A percentile compares a stretch with the other conserved stretches of the same genome.
These are phyloP conservation scores for Damaliscus lunatus DNA, from an alignment of 2,113 vertebrate species.

Conservation along the genomic window DNA sequence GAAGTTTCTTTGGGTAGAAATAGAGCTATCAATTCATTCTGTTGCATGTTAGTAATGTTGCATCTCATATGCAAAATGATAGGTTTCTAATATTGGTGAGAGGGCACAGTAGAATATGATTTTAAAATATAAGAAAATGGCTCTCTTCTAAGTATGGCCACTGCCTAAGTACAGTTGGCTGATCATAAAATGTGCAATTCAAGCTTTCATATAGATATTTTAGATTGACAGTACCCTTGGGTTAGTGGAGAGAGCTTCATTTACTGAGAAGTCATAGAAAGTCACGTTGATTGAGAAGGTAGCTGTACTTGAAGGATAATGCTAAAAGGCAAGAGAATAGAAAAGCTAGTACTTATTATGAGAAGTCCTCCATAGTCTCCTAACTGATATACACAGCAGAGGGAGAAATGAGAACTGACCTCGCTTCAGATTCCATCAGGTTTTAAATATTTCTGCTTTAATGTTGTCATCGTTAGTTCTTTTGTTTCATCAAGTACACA, in stretches of 20 bases:
- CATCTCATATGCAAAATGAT: constrained; percentile 81
- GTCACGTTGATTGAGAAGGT: constrained; percentile 78
- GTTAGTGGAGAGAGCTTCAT: constrained; percentile 74
- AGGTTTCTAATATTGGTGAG: constrained; percentile 73
- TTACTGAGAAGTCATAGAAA: constrained; percentile 77
- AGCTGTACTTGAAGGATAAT: constrained; percentile 58
- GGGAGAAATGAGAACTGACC: neutral
- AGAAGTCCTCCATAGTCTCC: neutral
- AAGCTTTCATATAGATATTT: constrained; percentile 74
- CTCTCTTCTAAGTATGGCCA: constrained; percentile 74
- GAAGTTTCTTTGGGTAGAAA: constrained; percentile 61
- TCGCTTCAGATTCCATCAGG: constrained; percentile 42
- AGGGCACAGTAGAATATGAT: constrained; percentile 72
- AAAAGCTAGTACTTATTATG: constrained; percentile 44
- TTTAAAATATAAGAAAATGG: constrained; percentile 79
- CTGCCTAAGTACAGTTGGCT: constrained; percentile 75
- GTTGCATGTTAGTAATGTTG: constrained; percentile 75
- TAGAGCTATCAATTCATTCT: constrained; percentile 71
- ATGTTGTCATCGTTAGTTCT: constrained; percentile 35
- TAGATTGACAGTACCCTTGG: constrained; percentile 75
- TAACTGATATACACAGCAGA: neutral
- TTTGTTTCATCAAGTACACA: constrained; percentile 29
- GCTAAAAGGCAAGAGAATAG: constrained; percentile 63
- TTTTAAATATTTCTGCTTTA: constrained; percentile 73
- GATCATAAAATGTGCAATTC: constrained; percentile 81